Conservation (phyloP, 2,888 invertebrate species). For the Micoletzkya japonica region DNA sequence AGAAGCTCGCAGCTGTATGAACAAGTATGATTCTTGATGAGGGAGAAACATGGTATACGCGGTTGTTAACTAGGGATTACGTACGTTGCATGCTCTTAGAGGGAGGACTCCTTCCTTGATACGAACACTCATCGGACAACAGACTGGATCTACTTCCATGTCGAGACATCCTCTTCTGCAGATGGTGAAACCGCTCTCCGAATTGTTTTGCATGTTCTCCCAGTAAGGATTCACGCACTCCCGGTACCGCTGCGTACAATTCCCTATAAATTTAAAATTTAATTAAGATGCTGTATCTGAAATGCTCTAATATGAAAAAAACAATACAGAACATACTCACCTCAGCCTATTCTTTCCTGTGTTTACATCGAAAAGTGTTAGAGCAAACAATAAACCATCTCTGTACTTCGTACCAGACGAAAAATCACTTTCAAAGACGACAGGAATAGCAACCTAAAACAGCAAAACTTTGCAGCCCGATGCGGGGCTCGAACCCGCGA, state of each 20-base stretch:
- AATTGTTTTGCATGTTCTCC: conserved; percentile 62
- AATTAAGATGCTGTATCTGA: no score
- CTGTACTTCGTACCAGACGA: conserved; percentile 59
- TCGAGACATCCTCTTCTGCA: conserved; percentile 34
- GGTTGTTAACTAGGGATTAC: no score
- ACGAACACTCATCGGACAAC: neutral
- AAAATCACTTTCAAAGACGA: conserved; percentile 61
- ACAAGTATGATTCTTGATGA: no score
- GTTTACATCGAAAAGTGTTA: conserved; percentile 63
- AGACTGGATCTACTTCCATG: conserved; percentile 20
- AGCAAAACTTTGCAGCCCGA: conserved; percentile 32
- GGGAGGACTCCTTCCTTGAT: conserved; percentile 7
- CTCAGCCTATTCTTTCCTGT: conserved; percentile 58
- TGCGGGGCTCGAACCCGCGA: conserved; percentile 47
- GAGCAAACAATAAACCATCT: conserved; percentile 59
- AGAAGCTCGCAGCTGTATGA: no score
- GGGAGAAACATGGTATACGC: no score
- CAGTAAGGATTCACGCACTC: conserved; percentile 58
- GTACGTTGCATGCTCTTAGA: no score
- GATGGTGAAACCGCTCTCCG: conserved; percentile 53
- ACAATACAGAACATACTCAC: conserved; percentile 33
- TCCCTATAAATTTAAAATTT: conserved; percentile 51
- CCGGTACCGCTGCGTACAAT: conserved; percentile 63
- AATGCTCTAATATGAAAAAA: neutral
- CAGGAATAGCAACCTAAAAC: conserved; percentile 50